Base-by-base conservation (phyloP, 2,797 vertebrate genomes). In the Poliocrania exsul region DNA sequence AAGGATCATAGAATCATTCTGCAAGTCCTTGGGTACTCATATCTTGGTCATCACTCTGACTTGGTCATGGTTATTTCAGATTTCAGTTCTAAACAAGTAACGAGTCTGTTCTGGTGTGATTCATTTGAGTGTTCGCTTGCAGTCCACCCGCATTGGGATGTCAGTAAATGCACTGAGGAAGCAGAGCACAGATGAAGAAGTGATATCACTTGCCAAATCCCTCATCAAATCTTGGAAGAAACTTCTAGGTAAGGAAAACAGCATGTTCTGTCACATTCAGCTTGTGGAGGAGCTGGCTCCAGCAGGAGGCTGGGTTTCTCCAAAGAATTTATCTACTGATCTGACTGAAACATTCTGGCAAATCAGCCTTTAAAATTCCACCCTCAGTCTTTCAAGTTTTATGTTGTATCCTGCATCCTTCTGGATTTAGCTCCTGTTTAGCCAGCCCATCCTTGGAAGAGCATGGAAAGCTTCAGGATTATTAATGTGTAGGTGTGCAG, bases 141-240 rank as follows among this genome's bases (percentile, higher is more conserved):
- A 99, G 99, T 99, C 99, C 49, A 99, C 99, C 33, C 98, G 99
- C 93, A 98, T 99, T 4, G 99, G 99, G 65, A 99, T 99, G 99
- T 99, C 99, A 0, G 99, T 99, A 82, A 99, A 99, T 3, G 99
- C 99, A 1, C 98, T 99, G 96, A 98, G 99, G 91, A 99, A 99
- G 94, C 99, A 99, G 96, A 99, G 99, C 89, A 98, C 98, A 6
- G 99, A 99, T 1, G 99, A 99, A 90, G 99, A 99, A 80, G 98
- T 99, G 93, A 99, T 99, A 95, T 98, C 98, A 4, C 94, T 99
- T 92, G 99, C 99, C 96, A 99, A 99, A 97, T 98, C 98, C 11
- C 99, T 99, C 94, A 99, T 99, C 98, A 99, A 99, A 92, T 98
- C 99, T 86, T 99, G 99, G 99, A 99, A 99, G 94, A 99, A 99